Evolutionary conservation across 1,140 invertebrate genomes (phyloP).

Genomic region (Cecropterus lyciades): DNA sequence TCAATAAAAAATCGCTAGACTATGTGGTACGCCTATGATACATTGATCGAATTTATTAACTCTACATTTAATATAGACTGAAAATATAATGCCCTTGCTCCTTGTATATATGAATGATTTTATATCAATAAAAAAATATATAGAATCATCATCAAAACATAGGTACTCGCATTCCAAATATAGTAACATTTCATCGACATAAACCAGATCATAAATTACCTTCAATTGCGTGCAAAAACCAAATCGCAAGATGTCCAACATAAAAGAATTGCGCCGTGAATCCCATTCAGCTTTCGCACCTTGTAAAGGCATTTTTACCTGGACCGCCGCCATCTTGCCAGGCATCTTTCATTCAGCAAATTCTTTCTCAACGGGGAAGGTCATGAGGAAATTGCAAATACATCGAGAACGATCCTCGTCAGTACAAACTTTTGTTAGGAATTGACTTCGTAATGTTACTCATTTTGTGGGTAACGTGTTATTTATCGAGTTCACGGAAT

Average conservation of each 20-base stretch:
- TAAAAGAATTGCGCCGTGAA: slow-evolving; percentile 6
- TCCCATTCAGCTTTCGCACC: slow-evolving; percentile 29
- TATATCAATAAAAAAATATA: too few species aligned
- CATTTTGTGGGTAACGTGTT: too few species aligned
- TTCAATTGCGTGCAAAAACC: background rate
- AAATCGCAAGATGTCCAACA: background rate
- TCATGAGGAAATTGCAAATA: slow-evolving; percentile 54
- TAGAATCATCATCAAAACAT: too few species aligned
- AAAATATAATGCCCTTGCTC: too few species aligned
- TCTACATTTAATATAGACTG: too few species aligned
- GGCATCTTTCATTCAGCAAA: slow-evolving; percentile 61
- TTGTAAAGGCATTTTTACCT: slow-evolving; percentile 59
- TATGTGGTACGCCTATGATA: too few species aligned
- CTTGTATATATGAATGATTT: too few species aligned
- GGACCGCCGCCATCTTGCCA: slow-evolving; percentile 46
- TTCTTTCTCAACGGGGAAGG: slow-evolving; percentile 49
- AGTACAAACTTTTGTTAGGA: slow-evolving; percentile 1
- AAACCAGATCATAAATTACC: background rate
- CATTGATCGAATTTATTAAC: too few species aligned
- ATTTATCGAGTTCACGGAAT: too few species aligned
- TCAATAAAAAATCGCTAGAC: too few species aligned
- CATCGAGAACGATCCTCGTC: slow-evolving; percentile 38
- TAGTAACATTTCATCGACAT: too few species aligned
- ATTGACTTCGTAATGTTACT: background rate
- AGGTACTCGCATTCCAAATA: too few species aligned